Percentiles rank a stretch among this genome's conserved stretches.
phyloP scores from a whole-genome alignment of 1,140 invertebrate species.

The Belonocnema kinseyi region DNA sequence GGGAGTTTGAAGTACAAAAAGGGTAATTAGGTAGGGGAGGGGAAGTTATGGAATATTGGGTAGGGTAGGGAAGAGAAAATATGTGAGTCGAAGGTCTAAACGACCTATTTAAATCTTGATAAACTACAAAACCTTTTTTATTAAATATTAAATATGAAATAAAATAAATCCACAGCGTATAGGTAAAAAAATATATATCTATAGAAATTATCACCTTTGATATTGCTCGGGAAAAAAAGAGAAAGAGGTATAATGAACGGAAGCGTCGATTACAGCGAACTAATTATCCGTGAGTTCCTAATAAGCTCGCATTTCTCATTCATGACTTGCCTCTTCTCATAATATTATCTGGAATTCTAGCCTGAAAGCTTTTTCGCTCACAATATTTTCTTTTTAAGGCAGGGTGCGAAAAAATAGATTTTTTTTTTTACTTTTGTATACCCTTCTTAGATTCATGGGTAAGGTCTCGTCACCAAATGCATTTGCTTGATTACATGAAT shows the following conservation, averaged over 20 bases:
- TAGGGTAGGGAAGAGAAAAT: no score
- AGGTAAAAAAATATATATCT: no score
- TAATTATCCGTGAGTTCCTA: background rate
- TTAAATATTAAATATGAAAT: no score
- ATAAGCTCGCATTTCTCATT: background rate
- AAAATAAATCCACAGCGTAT: no score
- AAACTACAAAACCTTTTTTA: no score
- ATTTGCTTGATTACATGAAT: conserved; percentile 18
- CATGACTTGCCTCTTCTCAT: background rate
- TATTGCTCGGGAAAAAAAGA: background rate
- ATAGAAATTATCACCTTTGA: no score
- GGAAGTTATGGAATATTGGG: no score
- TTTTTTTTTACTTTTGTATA: background rate
- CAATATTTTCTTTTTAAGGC: background rate
- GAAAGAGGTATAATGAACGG: background rate
- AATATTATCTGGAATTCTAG: background rate
- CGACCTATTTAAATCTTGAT: no score
- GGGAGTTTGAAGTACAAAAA: no score
- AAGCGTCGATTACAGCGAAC: background rate
- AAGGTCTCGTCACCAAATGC: background rate
- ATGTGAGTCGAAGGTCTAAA: no score
- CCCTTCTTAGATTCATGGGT: background rate
- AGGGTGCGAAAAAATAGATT: background rate
- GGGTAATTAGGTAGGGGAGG: no score
- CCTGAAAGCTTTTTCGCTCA: background rate